These are phyloP conservation scores for Eupsilia transversa DNA, from an alignment of 2,888 invertebrate species.

Conservation along the genomic window DNA sequence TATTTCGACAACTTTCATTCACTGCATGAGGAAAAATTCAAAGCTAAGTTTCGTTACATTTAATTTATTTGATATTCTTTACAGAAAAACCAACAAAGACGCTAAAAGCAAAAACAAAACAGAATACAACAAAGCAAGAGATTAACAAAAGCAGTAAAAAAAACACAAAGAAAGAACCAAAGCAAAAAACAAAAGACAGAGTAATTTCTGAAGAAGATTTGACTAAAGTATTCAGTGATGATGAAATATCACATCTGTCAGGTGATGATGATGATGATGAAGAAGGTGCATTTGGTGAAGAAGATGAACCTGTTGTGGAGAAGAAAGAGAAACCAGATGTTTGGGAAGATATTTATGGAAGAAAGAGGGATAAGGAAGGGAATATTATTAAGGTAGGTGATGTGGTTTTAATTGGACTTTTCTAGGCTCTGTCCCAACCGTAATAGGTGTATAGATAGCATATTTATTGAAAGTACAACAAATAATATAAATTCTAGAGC, in stretches of 20 bases:
- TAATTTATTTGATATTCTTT: slow-evolving; percentile 45
- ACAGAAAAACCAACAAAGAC: slow-evolving; percentile 73
- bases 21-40: too few species aligned
- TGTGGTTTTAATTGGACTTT: not conserved
- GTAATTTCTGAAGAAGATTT: slow-evolving; percentile 79
- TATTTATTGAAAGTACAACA: not conserved
- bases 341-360: slow-evolving; percentile 98
- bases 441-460: not conserved
- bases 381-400: slow-evolving; percentile 92
- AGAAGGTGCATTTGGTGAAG: slow-evolving; percentile 69
- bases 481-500: not conserved
- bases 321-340: slow-evolving; percentile 82
- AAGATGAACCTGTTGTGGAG: slow-evolving; percentile 65
- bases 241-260: slow-evolving; percentile 86
- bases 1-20: too few species aligned
- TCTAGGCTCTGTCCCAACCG: too few species aligned
- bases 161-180: slow-evolving; percentile 49
- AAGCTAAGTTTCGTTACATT: not conserved
- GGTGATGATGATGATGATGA: slow-evolving; percentile 76
- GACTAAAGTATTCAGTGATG: slow-evolving; percentile 85
- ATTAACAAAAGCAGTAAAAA: slow-evolving; percentile 38
- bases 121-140: slow-evolving; percentile 54
- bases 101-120: slow-evolving; percentile 53
- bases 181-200: slow-evolving; percentile 68
- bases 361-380: slow-evolving; percentile 95